Evolutionary conservation across 1,140 invertebrate genomes (phyloP).

Genomic region (Drosophila ironensis): DNA sequence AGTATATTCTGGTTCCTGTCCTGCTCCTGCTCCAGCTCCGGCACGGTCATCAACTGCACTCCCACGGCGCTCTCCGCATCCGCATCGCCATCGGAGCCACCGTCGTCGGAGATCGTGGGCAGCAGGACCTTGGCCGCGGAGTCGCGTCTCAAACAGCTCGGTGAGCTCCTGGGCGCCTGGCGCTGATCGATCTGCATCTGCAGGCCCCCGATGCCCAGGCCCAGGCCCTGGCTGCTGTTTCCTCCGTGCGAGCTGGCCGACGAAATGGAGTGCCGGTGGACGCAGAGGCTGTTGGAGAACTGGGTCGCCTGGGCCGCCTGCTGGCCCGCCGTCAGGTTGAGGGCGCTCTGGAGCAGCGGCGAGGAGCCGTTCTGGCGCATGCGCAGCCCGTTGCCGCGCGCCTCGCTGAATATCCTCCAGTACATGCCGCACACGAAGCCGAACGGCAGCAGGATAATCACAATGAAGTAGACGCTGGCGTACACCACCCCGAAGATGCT

Average conservation of each 20-base stretch:
- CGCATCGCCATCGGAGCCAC: constrained; percentile 63
- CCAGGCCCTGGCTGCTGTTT: constrained; percentile 26
- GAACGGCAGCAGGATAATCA: constrained; percentile 87
- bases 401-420: constrained; percentile 87
- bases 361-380: constrained; percentile 86
- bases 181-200: constrained; percentile 80
- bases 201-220: constrained; percentile 43
- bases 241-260: constrained; percentile 74
- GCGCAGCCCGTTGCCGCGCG: constrained; percentile 87
- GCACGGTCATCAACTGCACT: constrained; percentile 50
- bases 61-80: constrained; percentile 34
- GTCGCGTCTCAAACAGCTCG: constrained; percentile 64
- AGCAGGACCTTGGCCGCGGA: constrained; percentile 74
- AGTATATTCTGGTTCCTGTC: constrained; percentile 75
- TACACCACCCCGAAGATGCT: constrained; percentile 72
- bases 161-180: constrained; percentile 47
- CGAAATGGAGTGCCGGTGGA: constrained; percentile 70
- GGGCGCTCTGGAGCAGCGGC: constrained; percentile 82
- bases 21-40: constrained; percentile 60
- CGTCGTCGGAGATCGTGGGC: constrained; percentile 77
- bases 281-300: constrained; percentile 75
- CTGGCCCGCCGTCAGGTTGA: constrained; percentile 73
- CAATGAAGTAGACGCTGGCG: constrained; percentile 83
- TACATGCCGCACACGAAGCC: constrained; percentile 88
- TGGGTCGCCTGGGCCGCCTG: constrained; percentile 77